Evolutionary conservation across 2,888 invertebrate genomes (phyloP).

Genomic region (Volucella inflata): DNA sequence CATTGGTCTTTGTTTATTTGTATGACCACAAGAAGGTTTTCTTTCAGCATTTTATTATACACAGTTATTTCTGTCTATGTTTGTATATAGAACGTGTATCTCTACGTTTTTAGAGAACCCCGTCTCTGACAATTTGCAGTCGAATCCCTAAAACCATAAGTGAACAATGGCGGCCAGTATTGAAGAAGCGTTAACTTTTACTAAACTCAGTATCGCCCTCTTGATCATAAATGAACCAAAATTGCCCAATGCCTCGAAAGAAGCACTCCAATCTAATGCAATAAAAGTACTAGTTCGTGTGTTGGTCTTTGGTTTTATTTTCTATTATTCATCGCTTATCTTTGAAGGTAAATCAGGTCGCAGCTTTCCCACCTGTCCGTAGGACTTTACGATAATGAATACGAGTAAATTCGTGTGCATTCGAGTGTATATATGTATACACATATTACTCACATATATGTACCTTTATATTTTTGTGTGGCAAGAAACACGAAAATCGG

Average conservation of each 20-base stretch:
- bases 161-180: not conserved
- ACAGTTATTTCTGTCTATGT: conserved; percentile 1
- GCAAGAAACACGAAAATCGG: conserved; percentile 9
- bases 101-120: no score
- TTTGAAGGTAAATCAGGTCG: conserved; percentile 51
- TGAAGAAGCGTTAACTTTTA: conserved; percentile 10
- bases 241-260: not conserved
- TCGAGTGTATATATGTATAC: not conserved
- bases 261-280: conserved; percentile 25
- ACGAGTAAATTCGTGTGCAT: conserved; percentile 3
- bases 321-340: conserved; percentile 63
- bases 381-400: not conserved
- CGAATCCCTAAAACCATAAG: conserved; percentile 17
- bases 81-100: not conserved
- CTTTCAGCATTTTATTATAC: conserved; percentile 16
- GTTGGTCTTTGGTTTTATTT: conserved; percentile 39
- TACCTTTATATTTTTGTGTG: not conserved
- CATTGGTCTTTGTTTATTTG: conserved; percentile 16
- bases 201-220: conserved; percentile 27
- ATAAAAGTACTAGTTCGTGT: conserved; percentile 27
- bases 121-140: conserved; percentile 16
- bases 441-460: no score
- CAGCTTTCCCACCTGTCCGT: conserved; percentile 58
- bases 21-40: conserved; percentile 36
- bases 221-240: conserved; percentile 22